phyloP scores from a whole-genome alignment of 2,888 invertebrate genomes.

The Stenotaenia linearis region DNA sequence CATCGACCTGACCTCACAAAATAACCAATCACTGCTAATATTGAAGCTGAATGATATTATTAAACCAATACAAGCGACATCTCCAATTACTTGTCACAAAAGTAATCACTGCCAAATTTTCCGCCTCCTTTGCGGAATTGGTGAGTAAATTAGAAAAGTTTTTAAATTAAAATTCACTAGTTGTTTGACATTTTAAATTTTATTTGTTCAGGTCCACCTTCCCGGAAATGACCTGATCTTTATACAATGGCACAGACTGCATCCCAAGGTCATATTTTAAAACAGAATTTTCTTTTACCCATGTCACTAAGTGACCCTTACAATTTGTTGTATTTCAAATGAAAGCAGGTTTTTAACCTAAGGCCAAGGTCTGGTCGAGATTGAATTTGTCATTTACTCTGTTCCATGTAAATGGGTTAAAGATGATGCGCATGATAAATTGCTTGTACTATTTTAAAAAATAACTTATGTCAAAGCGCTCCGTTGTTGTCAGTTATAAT shows the following conservation, averaged over 20 bases:
- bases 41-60: background rate
- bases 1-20: background rate
- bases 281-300: background rate
- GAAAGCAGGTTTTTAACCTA: conserved; percentile 12
- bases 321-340: background rate
- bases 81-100: background rate
- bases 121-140: too few species aligned
- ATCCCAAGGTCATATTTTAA: conserved; percentile 2
- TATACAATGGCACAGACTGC: background rate
- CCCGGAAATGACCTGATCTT: background rate
- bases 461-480: background rate
- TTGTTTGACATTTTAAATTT: background rate
- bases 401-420: background rate
- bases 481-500: background rate
- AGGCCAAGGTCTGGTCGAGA: conserved; percentile 19
- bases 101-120: too few species aligned
- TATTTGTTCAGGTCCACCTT: background rate
- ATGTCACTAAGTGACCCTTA: conserved; percentile 8
- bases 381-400: background rate
- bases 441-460: background rate
- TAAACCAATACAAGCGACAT: background rate
- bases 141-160: too few species aligned
- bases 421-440: background rate
- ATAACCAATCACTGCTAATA: background rate
- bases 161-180: background rate